Conservation (phyloP, 2,113 vertebrate species). For the Nansenia antarctica region DNA sequence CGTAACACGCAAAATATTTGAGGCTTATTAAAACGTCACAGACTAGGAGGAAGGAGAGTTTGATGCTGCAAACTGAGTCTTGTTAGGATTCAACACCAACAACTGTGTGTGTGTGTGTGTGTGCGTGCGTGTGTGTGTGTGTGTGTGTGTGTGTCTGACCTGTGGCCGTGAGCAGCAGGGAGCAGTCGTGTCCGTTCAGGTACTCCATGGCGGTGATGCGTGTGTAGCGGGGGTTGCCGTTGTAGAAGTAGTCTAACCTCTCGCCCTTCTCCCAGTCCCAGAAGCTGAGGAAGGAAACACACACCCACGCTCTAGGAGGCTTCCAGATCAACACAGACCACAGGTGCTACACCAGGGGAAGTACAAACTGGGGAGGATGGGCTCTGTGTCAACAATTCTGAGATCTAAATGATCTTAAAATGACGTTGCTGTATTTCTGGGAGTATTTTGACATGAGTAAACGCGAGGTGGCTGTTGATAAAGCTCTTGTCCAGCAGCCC, state of each 20-base stretch:
- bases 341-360: too few species aligned
- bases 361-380: too few species aligned
- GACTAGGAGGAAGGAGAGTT: background rate
- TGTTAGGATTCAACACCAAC: too few species aligned
- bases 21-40: constrained; percentile 14
- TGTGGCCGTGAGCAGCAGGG: constrained; percentile 85
- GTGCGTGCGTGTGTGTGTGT: background rate
- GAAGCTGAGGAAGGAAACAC: constrained; percentile 76
- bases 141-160: constrained; percentile 59
- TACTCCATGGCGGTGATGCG: constrained; percentile 98
- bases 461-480: too few species aligned
- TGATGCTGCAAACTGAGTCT: background rate
- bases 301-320: background rate
- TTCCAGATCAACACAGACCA: background rate
- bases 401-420: too few species aligned
- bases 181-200: constrained; percentile 90
- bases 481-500: too few species aligned
- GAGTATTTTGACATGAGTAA: too few species aligned
- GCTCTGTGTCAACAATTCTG: too few species aligned
- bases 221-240: constrained; percentile 95
- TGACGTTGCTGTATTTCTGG: too few species aligned
- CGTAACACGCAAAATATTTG: constrained; percentile 38
- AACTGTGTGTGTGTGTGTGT: background rate
- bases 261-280: constrained; percentile 99
- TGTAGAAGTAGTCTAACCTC: constrained; percentile 97